phyloP scores from a whole-genome alignment of 1,140 invertebrate genomes.

The Leptonema lineaticorne region DNA sequence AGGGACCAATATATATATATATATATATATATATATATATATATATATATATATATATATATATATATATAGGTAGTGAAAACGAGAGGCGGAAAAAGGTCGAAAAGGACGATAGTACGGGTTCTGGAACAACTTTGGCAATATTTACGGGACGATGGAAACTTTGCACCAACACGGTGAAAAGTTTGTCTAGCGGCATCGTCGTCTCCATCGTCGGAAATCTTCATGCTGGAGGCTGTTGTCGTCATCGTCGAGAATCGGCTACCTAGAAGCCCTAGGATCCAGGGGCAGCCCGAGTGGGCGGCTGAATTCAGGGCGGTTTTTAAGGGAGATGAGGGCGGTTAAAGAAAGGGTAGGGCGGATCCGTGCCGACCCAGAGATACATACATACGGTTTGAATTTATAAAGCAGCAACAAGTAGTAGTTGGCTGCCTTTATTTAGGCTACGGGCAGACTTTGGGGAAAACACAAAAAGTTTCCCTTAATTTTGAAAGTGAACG shows the following conservation, averaged over 20 bases:
- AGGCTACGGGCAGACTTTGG: neutral
- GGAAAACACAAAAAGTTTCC: conserved; percentile 1
- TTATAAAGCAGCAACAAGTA: conserved; percentile 19
- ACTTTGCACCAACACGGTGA: conserved; percentile 13
- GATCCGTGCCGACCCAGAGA: neutral
- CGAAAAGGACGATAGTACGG: neutral
- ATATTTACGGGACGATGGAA: conserved; percentile 28
- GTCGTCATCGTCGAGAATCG: neutral
- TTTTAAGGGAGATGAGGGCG: too few relatives aligned
- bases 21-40: too few relatives aligned
- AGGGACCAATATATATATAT: too few relatives aligned
- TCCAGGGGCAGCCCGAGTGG: neutral
- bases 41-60: too few relatives aligned
- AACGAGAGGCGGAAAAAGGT: neutral
- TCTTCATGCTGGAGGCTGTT: neutral
- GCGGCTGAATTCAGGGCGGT: too few relatives aligned
- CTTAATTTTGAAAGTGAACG: conserved; percentile 1
- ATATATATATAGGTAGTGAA: conserved; percentile 8
- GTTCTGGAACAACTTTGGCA: conserved; percentile 21
- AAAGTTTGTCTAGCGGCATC: conserved; percentile 29
- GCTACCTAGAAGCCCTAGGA: too few relatives aligned
- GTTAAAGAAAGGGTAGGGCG: too few relatives aligned
- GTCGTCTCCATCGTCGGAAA: conserved; percentile 12
- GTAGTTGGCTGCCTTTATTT: conserved; percentile 1
- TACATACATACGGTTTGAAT: neutral